Base-by-base conservation (phyloP, 1,140 invertebrate species). In the Wasmannia auropunctata region DNA sequence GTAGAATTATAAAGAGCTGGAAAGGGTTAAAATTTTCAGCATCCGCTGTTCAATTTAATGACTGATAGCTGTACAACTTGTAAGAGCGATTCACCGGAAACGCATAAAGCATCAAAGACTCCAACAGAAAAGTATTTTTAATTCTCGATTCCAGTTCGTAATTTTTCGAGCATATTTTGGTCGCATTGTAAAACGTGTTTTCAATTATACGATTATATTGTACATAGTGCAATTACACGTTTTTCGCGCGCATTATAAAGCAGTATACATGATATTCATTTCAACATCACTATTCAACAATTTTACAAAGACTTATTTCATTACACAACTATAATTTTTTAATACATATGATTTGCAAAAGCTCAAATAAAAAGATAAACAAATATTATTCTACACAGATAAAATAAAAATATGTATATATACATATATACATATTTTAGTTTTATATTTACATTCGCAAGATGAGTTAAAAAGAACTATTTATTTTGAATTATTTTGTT, bases 121-220 rank as follows among this genome's bases (percentile, higher is more conserved):
- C 43, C 22, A n/a, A 81, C 74, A 49, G 51, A 46, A 60, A 85
- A 89, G 77, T 89, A 85, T 81, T 89, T 85, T 76, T 85, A 87
- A 72, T 81, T 85, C 11, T 51, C 60, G 56, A 90, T 90, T 89
- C 77, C 77, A 90, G 31, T 80, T 51, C 25, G 22, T 75, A 74
- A 40, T 6, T 37, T 10, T 87, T 87, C 25, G 56, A 51, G 28
- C 16, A 58, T 28, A 46, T 67, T 67, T n/a, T 31, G 11, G 56
- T 28, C 31, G 11, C 25, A 16, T 54, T 37, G 31, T 16, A 8
- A 77, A 72, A 76, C 28, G 8, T 56, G 25, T 46, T 4, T 51
- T 54, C 1, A 80, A 40, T 75, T 79, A 51, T 80, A 67, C n/a
- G 67, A 56, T 14, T 46, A 60, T 76, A 62, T 58, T 74, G 34